A percentile compares a stretch with the other conserved stretches of the same genome.
These are phyloP conservation scores for Rallus crepitans DNA, from an alignment of 2,797 vertebrate species.

Conservation along the genomic window DNA sequence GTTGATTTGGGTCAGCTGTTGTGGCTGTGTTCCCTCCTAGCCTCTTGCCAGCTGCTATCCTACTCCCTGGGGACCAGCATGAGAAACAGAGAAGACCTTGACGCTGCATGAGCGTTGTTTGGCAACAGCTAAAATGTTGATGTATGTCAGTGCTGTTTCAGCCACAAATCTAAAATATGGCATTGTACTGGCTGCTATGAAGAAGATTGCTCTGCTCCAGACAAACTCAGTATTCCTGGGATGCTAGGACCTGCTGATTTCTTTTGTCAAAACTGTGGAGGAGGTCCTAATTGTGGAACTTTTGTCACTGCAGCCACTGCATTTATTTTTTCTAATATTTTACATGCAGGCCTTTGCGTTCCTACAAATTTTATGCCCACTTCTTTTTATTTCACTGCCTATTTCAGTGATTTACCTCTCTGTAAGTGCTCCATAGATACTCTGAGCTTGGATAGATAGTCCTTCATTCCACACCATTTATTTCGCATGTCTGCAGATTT, in stretches of 20 bases:
- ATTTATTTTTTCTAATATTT: neutral
- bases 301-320: neutral
- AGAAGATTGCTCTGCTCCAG: neutral
- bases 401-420: neutral
- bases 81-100: neutral
- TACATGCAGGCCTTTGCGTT: neutral
- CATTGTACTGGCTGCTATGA: neutral
- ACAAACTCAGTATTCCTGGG: neutral
- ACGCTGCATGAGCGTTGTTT: fast-evolving
- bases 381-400: neutral
- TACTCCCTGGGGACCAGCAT: neutral
- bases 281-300: neutral
- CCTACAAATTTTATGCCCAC: neutral
- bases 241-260: neutral
- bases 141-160: neutral
- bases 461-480: neutral
- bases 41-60: neutral
- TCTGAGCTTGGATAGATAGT: neutral
- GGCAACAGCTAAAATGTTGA: fast-evolving
- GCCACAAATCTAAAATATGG: neutral
- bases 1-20: neutral
- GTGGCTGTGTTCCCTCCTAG: neutral
- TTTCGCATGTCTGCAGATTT: fast-evolving
- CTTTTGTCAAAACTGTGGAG: neutral
- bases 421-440: neutral